Base-by-base conservation (phyloP, 2,888 invertebrate species). In the Trichogramma dendrolimi region DNA sequence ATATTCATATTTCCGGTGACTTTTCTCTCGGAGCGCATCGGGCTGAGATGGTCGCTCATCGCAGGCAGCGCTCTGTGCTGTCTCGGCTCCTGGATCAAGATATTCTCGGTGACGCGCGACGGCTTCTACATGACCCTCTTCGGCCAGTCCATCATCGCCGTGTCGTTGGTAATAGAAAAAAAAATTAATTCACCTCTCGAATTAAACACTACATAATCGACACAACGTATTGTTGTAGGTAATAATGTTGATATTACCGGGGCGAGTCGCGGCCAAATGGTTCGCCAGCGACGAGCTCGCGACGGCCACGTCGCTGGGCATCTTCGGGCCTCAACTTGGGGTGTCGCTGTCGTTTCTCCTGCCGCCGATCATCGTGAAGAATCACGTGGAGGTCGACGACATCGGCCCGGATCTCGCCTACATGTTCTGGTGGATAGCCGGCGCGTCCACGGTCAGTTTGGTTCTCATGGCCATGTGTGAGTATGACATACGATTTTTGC, bases 271-370 rank as follows among this genome's bases (percentile, higher is more conserved):
- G 0, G 87, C 89, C 1, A 83, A 85, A 11, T 89, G 88, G 88
- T 89, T 89, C 75, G 85, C 85, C 7, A 80, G 85, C 0, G 79
- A 83, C 63, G 82, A 87, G 77, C 55, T 79, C 4, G 82, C 89
- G 4, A 86, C 87, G 2, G 90, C 90, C 1, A 88, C 88, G 68
- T 85, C 89, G 51, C 80, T 90, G 27, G 89, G 88, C 4, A 85
- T 90, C 27, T 87, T 90, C 71, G 90, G 90, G 5, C 87, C 86
- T 70, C 88, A 89, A 83, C 75, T 90, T n/a, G 83, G 91, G 1
- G 82, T 87, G 47, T 88, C 89, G 0, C 71, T 88, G 1, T 88
- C 89, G 54, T 92, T 90, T 73, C 78, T 90, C 5, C 64, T 89
- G 5, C 87, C 89, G 1, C 87, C 90, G 1, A 75, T 85, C 60